Evolutionary conservation across 2,113 vertebrate genomes (phyloP).

Genomic region (Climacteris rufus): DNA sequence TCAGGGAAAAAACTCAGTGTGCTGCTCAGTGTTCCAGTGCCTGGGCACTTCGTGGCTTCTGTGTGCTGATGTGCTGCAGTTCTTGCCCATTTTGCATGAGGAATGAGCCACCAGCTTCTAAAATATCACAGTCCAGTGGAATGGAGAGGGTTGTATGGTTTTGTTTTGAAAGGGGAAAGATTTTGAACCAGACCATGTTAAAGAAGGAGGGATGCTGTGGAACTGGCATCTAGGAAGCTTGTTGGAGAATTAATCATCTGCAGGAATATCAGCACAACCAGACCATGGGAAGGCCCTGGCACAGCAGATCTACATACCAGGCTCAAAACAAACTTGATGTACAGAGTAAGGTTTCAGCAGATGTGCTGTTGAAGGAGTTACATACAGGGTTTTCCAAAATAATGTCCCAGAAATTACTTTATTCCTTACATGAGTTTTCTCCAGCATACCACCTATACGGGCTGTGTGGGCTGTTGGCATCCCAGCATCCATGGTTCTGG

Average conservation of each 20-base stretch:
- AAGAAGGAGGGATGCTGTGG: not conserved
- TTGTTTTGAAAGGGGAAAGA: not conserved
- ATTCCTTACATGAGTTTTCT: not conserved
- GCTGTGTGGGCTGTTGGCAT: not conserved
- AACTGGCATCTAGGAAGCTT: not conserved
- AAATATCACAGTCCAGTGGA: not conserved
- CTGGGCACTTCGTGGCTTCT: fast-evolving
- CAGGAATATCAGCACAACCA: not conserved
- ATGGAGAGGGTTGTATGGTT: not conserved
- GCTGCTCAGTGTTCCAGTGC: not conserved
- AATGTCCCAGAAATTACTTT: not conserved
- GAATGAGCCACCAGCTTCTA: not conserved
- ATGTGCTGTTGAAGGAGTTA: not conserved
- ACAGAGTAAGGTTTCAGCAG: not conserved
- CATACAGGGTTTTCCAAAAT: not conserved
- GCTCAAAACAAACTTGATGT: not conserved
- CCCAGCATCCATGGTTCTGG: not conserved
- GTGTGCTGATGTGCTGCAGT: fast-evolving
- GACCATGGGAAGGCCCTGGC: not conserved
- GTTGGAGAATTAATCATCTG: not conserved
- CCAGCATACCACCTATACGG: fast-evolving
- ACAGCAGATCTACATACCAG: not conserved
- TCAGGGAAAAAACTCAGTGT: not conserved
- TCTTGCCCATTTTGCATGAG: not conserved
- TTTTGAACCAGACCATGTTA: not conserved